Evolutionary conservation across 2,888 invertebrate species (phyloP).

Genomic region (Eupithecia exiguata): DNA sequence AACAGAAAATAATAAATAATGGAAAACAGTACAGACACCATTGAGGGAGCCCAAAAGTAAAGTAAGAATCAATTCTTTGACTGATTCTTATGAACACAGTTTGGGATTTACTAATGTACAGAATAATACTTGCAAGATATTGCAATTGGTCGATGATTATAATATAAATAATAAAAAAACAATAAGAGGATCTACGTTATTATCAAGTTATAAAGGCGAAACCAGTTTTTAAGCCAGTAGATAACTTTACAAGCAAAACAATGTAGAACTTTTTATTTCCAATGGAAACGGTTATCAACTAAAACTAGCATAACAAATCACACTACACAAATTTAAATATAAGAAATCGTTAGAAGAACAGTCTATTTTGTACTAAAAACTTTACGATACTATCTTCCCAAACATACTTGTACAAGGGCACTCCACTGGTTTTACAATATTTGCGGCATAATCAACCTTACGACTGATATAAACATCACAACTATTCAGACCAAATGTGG

Average conservation of each 20-base stretch:
- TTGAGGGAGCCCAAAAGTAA: slow-evolving; percentile 9
- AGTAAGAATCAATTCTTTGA: slow-evolving; percentile 20
- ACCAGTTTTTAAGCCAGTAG: slow-evolving; percentile 7
- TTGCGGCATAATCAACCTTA: background rate
- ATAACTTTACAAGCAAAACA: slow-evolving; percentile 38
- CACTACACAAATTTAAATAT: slow-evolving; percentile 42
- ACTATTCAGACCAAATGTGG: background rate
- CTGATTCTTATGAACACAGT: slow-evolving; percentile 35
- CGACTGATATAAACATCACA: background rate
- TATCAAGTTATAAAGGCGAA: slow-evolving; percentile 10
- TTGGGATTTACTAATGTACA: slow-evolving; percentile 16
- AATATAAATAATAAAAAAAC: slow-evolving; percentile 34
- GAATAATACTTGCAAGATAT: slow-evolving; percentile 36
- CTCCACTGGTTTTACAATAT: background rate
- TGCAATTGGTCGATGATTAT: slow-evolving; percentile 41
- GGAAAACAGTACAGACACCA: background rate
- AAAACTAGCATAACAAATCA: slow-evolving; percentile 64
- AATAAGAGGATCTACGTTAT: slow-evolving; percentile 23
- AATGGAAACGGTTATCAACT: slow-evolving; percentile 65
- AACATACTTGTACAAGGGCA: slow-evolving; percentile 12
- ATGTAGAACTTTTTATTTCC: slow-evolving; percentile 57
- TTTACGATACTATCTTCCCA: slow-evolving; percentile 21
- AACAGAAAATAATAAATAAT: background rate
- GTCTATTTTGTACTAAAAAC: slow-evolving; percentile 38
- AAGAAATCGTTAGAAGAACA: slow-evolving; percentile 30